These are phyloP conservation scores for Lycocerus yunnanus DNA, from an alignment of 2,888 invertebrate species.

Conservation along the genomic window DNA sequence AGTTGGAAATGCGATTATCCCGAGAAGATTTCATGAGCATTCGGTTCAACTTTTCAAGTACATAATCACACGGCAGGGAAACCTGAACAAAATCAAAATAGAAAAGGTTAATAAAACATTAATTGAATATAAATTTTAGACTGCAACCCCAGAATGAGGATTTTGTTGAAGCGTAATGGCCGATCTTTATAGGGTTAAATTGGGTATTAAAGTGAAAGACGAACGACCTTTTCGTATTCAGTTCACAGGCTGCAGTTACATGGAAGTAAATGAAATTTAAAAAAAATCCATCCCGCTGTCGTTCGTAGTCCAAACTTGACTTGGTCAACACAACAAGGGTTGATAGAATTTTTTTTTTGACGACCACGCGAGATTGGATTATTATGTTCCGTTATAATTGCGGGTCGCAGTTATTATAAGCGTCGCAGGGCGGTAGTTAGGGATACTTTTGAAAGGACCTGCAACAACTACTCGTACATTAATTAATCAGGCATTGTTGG, in stretches of 20 bases:
- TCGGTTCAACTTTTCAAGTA: background rate
- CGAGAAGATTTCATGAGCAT: background rate
- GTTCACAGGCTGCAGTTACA: background rate
- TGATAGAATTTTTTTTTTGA: no score
- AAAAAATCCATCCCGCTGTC: background rate
- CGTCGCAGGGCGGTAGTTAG: background rate
- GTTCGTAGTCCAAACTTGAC: background rate
- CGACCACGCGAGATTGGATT: background rate
- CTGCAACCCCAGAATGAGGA: background rate
- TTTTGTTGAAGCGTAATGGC: background rate
- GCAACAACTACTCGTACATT: background rate
- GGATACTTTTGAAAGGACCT: background rate
- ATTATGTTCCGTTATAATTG: background rate
- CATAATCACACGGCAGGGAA: background rate
- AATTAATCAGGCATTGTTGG: background rate
- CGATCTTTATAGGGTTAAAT: background rate
- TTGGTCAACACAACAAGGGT: background rate
- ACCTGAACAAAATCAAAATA: background rate
- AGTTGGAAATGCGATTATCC: background rate
- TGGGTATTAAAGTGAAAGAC: background rate
- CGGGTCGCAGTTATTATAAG: background rate
- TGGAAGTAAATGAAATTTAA: background rate
- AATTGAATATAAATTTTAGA: background rate
- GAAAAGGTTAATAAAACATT: background rate
- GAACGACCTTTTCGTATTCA: background rate